A percentile compares a stretch with the other conserved stretches of the same genome.
These are phyloP conservation scores for Psephotus haematonotus DNA, from an alignment of 2,113 vertebrate genomes.

Conservation along the genomic window DNA sequence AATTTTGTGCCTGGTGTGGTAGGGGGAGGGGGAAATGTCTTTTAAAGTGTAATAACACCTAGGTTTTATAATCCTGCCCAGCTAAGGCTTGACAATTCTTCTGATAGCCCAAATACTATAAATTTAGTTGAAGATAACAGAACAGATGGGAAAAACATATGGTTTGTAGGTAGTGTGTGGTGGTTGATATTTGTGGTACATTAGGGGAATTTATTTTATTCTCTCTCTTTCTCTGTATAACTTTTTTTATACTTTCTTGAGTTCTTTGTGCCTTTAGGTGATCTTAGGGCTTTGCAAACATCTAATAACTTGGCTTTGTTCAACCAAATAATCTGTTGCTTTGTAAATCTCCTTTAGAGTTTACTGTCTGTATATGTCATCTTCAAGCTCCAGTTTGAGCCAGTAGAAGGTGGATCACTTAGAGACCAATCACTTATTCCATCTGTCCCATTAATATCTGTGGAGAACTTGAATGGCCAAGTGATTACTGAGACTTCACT, in stretches of 20 bases:
- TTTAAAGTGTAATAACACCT: constrained; percentile 79
- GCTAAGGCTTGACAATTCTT: constrained; percentile 80
- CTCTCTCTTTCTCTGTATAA: constrained; percentile 74
- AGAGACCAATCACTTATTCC: neutral
- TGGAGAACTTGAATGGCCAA: neutral
- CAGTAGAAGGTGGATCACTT: neutral
- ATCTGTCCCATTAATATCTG: neutral
- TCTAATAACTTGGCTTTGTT: constrained; percentile 20
- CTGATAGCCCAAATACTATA: constrained; percentile 84
- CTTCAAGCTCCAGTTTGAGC: neutral
- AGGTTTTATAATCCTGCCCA: constrained; percentile 79
- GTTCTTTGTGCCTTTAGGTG: constrained; percentile 64
- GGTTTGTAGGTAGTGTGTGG: constrained; percentile 84
- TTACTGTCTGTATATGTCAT: neutral
- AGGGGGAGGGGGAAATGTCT: constrained; percentile 33
- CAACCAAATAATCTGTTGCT: neutral
- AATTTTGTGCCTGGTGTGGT: neutral
- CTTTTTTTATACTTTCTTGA: constrained; percentile 74
- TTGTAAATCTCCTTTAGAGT: neutral
- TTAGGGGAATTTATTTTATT: constrained; percentile 86
- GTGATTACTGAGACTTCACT: neutral
- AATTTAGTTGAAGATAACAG: constrained; percentile 83
- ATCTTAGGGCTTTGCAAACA: constrained; percentile 15
- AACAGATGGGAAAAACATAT: constrained; percentile 86
- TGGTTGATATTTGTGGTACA: constrained; percentile 80